These are phyloP conservation scores for Nineta flava DNA, from an alignment of 2,888 invertebrate species.

Conservation along the genomic window DNA sequence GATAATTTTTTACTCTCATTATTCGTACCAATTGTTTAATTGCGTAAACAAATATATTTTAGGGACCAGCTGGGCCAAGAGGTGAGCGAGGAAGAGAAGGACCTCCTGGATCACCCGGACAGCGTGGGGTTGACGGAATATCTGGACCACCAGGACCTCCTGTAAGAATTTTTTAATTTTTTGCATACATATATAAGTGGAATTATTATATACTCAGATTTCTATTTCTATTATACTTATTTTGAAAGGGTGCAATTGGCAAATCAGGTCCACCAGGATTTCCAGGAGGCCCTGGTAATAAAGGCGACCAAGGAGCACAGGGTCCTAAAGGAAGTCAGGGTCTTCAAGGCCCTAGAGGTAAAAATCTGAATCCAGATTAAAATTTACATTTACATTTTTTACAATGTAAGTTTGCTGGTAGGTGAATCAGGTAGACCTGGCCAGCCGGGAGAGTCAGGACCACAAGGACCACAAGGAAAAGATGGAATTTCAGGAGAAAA, in stretches of 20 bases:
- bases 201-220: neutral
- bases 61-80: slow-evolving; percentile 65
- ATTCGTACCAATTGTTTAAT: slow-evolving; percentile 1
- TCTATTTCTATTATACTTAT: slow-evolving; percentile 6
- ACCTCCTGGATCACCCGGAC: slow-evolving; percentile 57
- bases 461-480: slow-evolving; percentile 58
- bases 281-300: slow-evolving; percentile 63
- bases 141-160: slow-evolving; percentile 61
- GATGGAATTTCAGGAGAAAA: slow-evolving; percentile 72
- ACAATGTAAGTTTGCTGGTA: slow-evolving; percentile 12
- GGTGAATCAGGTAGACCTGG: slow-evolving; percentile 68
- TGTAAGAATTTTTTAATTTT: slow-evolving; percentile 28
- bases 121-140: slow-evolving; percentile 64
- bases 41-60: slow-evolving; percentile 3
- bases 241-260: slow-evolving; percentile 67
- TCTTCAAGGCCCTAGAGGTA: slow-evolving; percentile 59
- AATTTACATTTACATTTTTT: neutral
- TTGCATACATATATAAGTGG: neutral
- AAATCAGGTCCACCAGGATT: slow-evolving; percentile 76
- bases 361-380: neutral
- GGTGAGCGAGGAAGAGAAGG: slow-evolving; percentile 79
- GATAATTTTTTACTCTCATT: slow-evolving; percentile 11
- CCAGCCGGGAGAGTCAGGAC: slow-evolving; percentile 57
- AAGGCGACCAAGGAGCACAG: slow-evolving; percentile 58
- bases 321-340: slow-evolving; percentile 74